These are phyloP conservation scores for Emydura subglobosa DNA, from an alignment of 2,113 vertebrate species.

Conservation along the genomic window DNA sequence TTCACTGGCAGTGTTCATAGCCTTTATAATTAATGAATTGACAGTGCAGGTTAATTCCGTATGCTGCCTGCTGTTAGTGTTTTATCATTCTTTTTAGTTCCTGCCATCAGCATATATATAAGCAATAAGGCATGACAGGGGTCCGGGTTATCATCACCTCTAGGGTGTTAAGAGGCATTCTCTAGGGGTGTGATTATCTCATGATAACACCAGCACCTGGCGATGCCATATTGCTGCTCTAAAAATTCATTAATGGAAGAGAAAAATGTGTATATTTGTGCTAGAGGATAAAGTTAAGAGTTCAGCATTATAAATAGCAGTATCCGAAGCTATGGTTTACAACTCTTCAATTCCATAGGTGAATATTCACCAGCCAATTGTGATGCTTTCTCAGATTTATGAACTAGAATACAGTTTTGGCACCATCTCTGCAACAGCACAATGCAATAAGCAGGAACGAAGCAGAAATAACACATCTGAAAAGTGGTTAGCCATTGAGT, in stretches of 20 bases:
- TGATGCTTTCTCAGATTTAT: conserved; percentile 45
- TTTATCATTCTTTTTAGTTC: conserved; percentile 59
- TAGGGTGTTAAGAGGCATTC: conserved; percentile 35
- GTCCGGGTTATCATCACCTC: conserved; percentile 58
- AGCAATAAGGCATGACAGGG: conserved; percentile 34
- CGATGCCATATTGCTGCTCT: conserved; percentile 67
- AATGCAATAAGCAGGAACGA: conserved; percentile 8
- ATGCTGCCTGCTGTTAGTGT: conserved; percentile 50
- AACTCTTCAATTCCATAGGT: neutral
- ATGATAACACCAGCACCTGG: conserved; percentile 72
- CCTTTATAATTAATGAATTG: conserved; percentile 75
- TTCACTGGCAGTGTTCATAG: conserved; percentile 38
- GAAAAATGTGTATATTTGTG: conserved; percentile 60
- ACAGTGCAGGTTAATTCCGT: conserved; percentile 66
- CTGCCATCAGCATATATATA: conserved; percentile 61
- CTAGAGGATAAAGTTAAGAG: conserved; percentile 49
- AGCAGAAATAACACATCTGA: neutral
- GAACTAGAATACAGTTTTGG: conserved; percentile 13
- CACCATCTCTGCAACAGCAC: conserved; percentile 30
- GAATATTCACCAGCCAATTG: neutral
- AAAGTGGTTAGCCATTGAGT: neutral
- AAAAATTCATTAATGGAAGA: conserved; percentile 72
- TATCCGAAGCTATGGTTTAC: conserved; percentile 14
- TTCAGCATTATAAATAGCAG: conserved; percentile 63
- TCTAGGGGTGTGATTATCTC: conserved; percentile 68